These are phyloP conservation scores for Epirrita christyi DNA, from an alignment of 2,888 invertebrate genomes.

Conservation along the genomic window DNA sequence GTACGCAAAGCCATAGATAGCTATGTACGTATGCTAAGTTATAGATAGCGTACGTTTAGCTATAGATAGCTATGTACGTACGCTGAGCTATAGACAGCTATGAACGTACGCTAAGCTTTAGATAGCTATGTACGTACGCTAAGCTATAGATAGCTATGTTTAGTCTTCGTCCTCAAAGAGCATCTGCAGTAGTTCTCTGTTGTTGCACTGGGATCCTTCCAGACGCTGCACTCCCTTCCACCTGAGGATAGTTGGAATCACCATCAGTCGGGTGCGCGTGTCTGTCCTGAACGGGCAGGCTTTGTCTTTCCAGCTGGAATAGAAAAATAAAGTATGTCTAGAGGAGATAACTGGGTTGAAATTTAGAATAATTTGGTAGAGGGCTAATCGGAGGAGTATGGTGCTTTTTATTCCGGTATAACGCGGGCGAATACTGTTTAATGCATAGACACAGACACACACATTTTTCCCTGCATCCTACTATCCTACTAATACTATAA, in stretches of 20 bases:
- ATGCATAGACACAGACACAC: too few relatives aligned
- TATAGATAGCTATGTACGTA: not conserved
- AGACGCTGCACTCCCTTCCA: constrained; percentile 92
- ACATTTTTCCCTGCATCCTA: too few relatives aligned
- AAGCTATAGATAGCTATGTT: not conserved
- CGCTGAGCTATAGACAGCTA: not conserved
- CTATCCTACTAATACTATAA: too few relatives aligned
- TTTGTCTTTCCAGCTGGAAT: constrained; percentile 92
- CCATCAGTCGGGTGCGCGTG: constrained; percentile 87
- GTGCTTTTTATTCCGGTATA: too few relatives aligned
- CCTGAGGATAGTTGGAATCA: constrained; percentile 92
- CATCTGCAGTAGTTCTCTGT: constrained; percentile 91
- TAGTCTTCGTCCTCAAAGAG: constrained; percentile 88
- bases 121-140: too few relatives aligned
- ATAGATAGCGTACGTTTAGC: too few relatives aligned
- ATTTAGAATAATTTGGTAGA: too few relatives aligned
- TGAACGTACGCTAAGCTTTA: not conserved
- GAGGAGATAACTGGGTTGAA: too few relatives aligned
- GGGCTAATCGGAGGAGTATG: too few relatives aligned
- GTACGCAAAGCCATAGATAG: too few relatives aligned
- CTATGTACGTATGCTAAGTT: too few relatives aligned
- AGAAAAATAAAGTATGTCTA: constrained; percentile 6
- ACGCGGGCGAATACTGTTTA: too few relatives aligned
- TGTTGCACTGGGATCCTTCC: constrained; percentile 91
- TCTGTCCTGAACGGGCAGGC: constrained; percentile 93